Conservation (phyloP, 1,140 invertebrate species). For the Hylaeus anthracinus region DNA sequence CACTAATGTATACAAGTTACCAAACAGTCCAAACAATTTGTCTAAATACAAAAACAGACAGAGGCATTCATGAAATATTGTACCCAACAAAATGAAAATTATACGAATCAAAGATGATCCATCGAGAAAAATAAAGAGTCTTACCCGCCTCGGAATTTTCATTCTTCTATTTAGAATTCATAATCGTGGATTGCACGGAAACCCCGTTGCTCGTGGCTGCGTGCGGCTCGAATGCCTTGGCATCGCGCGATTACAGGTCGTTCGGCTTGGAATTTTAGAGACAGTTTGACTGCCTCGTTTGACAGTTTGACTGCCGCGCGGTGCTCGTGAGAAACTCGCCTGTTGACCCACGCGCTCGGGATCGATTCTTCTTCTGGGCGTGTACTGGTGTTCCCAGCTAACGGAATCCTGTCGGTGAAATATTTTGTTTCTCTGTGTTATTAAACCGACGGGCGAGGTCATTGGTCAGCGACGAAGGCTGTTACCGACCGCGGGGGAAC, state of each 20-base stretch:
- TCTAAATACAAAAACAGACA: too few species aligned
- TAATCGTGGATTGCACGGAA: too few species aligned
- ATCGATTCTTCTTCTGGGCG: constrained; percentile 6
- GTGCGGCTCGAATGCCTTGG: too few species aligned
- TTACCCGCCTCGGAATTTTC: too few species aligned
- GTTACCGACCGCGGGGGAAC: neutral
- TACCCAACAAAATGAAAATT: too few species aligned
- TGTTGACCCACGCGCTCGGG: neutral
- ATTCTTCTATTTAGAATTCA: too few species aligned
- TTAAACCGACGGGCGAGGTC: neutral
- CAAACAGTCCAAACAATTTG: too few species aligned
- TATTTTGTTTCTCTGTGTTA: constrained; percentile 15
- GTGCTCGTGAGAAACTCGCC: constrained; percentile 31
- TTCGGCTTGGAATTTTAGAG: neutral
- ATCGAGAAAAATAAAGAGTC: too few species aligned
- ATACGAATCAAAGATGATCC: too few species aligned
- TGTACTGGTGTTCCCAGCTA: constrained; percentile 36
- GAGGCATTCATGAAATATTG: too few species aligned
- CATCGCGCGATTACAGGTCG: neutral
- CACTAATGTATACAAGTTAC: too few species aligned
- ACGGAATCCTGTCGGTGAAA: constrained; percentile 39
- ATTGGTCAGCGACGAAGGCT: neutral
- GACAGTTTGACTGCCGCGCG: constrained; percentile 20
- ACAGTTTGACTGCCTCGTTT: neutral
- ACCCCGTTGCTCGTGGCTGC: too few species aligned